Conservation (phyloP, 1,140 invertebrate genomes). For the Magallana gigas region DNA sequence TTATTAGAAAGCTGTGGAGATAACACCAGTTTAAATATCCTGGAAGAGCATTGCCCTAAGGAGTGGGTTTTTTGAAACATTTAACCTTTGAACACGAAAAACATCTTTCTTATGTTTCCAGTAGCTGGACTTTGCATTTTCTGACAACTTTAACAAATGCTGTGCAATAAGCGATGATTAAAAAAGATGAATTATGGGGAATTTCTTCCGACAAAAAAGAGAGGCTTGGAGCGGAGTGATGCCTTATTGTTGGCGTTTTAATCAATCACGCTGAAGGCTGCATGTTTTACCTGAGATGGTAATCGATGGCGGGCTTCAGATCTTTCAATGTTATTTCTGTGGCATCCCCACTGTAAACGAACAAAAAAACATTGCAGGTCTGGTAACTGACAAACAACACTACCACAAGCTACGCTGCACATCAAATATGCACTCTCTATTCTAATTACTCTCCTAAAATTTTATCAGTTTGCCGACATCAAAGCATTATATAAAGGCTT, state of each 20-base stretch:
- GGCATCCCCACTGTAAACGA: slow-evolving; percentile 76
- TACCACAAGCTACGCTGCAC: neutral
- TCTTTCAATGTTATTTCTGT: slow-evolving; percentile 84
- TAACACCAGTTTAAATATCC: neutral
- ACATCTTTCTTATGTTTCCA: neutral
- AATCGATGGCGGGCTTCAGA: slow-evolving; percentile 89
- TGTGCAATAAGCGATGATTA: slow-evolving; percentile 3
- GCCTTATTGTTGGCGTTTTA: neutral
- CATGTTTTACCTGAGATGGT: slow-evolving; percentile 84
- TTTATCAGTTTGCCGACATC: neutral
- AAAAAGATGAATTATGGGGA: neutral
- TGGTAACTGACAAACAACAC: neutral
- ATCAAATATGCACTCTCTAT: slow-evolving; percentile 13
- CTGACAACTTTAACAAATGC: neutral
- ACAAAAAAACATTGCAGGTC: slow-evolving; percentile 42
- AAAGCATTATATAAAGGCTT: neutral
- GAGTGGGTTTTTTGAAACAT: neutral
- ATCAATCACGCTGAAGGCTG: neutral
- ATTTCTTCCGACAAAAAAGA: neutral
- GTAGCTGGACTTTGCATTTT: slow-evolving; percentile 2
- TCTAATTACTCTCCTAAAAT: slow-evolving; percentile 7
- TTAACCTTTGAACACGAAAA: neutral
- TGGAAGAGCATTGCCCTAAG: neutral
- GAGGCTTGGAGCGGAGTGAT: neutral
- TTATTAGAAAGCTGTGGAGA: neutral